Base-by-base conservation (phyloP, 2,888 invertebrate genomes). In the Temnothorax ravouxi region DNA sequence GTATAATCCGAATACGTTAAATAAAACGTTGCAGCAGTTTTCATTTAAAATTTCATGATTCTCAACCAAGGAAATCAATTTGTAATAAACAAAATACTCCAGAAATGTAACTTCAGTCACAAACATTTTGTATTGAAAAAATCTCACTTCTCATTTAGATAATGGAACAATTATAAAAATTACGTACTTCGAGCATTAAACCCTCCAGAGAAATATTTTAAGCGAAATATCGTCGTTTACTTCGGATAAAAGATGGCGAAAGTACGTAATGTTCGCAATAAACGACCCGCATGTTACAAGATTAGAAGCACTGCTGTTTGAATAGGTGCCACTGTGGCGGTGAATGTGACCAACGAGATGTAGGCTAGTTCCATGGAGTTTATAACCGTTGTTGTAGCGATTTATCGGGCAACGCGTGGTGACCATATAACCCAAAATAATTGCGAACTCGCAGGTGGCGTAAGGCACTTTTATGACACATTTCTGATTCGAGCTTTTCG, bases 111-210 rank as follows among this genome's bases (percentile, higher is more conserved):
- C 11, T 41, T 54, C 13, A 25, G 52, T 41, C 25, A 41, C 44
- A 41, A 77, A 50, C 54, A 54, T 41, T 69, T 54, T 52, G 3
- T 5, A 69, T 2, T 25, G 52, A n/a, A 29, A n/a, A n/a, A 41
- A 50, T 21, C n/a, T 62, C n/a, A 41, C 76, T 67, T 67, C 69
- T 44, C 71, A 77, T 77, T 77, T 77, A 69, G 25, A 13, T 77
- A 77, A 77, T 77, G 77, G 52, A 54, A 44, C 77, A 15, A 71
- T 71, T 29, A 47, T 6, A 71, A 29, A 71, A 8, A 71, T 71
- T 41, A 54, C n/a, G 6, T 34, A 21, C 25, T 77, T 67, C 3
- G 25, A 59, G 3, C 18, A 59, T 59, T n/a, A 47, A 47, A 74
- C 21, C 1, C 44, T 47, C 1, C 2, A 34, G 18, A 18, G 13